phyloP scores from a whole-genome alignment of 2,113 vertebrate genomes.

The Hepsetus odoe region DNA sequence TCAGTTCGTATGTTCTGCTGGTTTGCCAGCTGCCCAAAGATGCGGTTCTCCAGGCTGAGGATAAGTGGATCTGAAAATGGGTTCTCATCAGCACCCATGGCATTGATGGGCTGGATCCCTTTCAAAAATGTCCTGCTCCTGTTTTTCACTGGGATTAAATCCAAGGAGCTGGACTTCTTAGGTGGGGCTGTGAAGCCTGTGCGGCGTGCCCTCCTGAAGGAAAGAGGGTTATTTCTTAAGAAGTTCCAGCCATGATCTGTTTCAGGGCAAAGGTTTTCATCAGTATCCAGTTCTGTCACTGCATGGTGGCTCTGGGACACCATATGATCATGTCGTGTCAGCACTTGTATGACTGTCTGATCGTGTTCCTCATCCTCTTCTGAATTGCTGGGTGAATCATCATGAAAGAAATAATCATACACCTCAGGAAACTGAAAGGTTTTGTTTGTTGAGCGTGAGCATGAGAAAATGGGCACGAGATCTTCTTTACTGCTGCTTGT shows the following conservation, averaged over 20 bases:
- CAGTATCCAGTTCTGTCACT: constrained; percentile 73
- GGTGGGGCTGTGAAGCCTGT: constrained; percentile 29
- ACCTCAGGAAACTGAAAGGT: constrained; percentile 80
- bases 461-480: constrained; percentile 64
- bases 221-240: constrained; percentile 71
- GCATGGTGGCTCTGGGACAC: not conserved
- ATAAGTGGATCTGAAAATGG: constrained; percentile 59
- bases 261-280: constrained; percentile 77
- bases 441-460: constrained; percentile 55
- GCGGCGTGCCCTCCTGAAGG: constrained; percentile 66
- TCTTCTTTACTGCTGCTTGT: constrained; percentile 47
- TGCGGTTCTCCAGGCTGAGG: constrained; percentile 61
- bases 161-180: constrained; percentile 32
- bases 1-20: constrained; percentile 58
- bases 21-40: constrained; percentile 56
- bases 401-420: constrained; percentile 87
- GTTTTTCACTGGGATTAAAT: constrained; percentile 39
- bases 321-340: constrained; percentile 55
- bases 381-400: constrained; percentile 60
- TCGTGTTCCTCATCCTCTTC: constrained; percentile 66
- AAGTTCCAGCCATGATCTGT: constrained; percentile 58
- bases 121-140: constrained; percentile 9
- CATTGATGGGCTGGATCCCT: constrained; percentile 44
- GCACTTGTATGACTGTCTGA: constrained; percentile 57
- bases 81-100: constrained; percentile 49